Evolutionary conservation across 2,888 invertebrate species (phyloP).

Genomic region (Tethea ocularis): DNA sequence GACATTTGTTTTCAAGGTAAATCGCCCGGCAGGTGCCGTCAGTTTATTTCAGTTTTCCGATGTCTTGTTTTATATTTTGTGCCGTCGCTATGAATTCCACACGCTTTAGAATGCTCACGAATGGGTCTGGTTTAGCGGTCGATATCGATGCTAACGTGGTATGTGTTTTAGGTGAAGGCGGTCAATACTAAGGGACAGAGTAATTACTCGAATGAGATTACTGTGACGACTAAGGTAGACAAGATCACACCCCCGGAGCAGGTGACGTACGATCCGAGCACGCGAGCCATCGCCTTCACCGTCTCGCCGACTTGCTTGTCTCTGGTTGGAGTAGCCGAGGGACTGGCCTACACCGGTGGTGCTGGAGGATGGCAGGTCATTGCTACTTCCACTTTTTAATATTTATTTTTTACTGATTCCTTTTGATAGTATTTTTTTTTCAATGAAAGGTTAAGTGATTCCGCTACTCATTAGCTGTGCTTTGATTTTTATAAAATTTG

Average conservation of each 20-base stretch:
- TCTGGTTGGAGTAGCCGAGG: constrained; percentile 90
- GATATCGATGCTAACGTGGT: constrained; percentile 23
- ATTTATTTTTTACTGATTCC: background rate
- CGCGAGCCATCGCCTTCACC: constrained; percentile 90
- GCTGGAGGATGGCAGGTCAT: constrained; percentile 69
- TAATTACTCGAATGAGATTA: constrained; percentile 93
- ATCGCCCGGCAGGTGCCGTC: constrained; percentile 48
- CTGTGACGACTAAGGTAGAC: constrained; percentile 92
- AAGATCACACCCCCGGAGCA: constrained; percentile 91
- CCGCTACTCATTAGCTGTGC: no score
- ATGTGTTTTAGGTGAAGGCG: constrained; percentile 87
- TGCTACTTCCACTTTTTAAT: background rate
- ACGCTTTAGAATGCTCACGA: constrained; percentile 45
- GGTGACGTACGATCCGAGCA: constrained; percentile 92
- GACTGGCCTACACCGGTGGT: constrained; percentile 73
- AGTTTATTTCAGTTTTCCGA: constrained; percentile 38
- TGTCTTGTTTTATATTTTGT: constrained; percentile 43
- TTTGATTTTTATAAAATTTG: no score
- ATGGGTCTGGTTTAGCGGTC: constrained; percentile 13
- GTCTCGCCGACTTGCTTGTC: constrained; percentile 91
- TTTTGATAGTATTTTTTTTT: background rate
- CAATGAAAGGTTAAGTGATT: no score
- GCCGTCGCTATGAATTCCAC: constrained; percentile 48
- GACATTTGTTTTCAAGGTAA: constrained; percentile 81
- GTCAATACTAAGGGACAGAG: constrained; percentile 94